phyloP scores from a whole-genome alignment of 2,888 invertebrate species.

The Nymphalis c-album region DNA sequence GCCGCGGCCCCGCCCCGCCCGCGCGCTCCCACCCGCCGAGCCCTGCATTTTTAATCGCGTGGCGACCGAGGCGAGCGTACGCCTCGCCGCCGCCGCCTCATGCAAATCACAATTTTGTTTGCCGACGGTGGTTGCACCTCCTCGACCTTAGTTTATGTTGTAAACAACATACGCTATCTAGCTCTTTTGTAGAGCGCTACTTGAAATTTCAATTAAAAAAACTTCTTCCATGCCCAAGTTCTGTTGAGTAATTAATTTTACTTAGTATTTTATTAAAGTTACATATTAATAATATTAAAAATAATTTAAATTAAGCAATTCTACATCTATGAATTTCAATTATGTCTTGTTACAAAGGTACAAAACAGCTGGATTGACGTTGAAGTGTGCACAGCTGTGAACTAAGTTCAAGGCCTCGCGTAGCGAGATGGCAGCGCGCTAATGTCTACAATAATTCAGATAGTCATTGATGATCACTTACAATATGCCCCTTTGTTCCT shows the following conservation, averaged over 20 bases:
- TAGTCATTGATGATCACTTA: conserved; percentile 46
- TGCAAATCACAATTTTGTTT: conserved; percentile 79
- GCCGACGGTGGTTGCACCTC: conserved; percentile 73
- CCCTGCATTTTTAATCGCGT: conserved; percentile 79
- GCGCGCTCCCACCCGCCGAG: conserved; percentile 69
- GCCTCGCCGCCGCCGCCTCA: conserved; percentile 64
- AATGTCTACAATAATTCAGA: conserved; percentile 40
- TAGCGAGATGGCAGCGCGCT: conserved; percentile 33
- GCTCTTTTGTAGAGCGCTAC: conserved; percentile 37
- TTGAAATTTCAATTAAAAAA: conserved; percentile 39
- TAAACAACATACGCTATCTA: conserved; percentile 53
- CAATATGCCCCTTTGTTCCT: conserved; percentile 42
- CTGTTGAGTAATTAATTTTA: conserved; percentile 28
- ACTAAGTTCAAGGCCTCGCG: conserved; percentile 70
- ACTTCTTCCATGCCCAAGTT: conserved; percentile 26
- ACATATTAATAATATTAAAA: neutral
- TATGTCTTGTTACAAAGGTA: conserved; percentile 5
- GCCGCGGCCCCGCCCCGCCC: conserved; percentile 64
- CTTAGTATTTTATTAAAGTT: conserved; percentile 1
- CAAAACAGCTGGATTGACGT: conserved; percentile 27
- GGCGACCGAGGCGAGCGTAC: conserved; percentile 71
- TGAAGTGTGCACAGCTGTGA: conserved; percentile 41
- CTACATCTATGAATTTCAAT: neutral
- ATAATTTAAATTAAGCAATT: neutral
- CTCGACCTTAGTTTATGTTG: conserved; percentile 65